Evolutionary conservation across 2,797 vertebrate species (phyloP).

Genomic region (Spondyliosoma cantharus): DNA sequence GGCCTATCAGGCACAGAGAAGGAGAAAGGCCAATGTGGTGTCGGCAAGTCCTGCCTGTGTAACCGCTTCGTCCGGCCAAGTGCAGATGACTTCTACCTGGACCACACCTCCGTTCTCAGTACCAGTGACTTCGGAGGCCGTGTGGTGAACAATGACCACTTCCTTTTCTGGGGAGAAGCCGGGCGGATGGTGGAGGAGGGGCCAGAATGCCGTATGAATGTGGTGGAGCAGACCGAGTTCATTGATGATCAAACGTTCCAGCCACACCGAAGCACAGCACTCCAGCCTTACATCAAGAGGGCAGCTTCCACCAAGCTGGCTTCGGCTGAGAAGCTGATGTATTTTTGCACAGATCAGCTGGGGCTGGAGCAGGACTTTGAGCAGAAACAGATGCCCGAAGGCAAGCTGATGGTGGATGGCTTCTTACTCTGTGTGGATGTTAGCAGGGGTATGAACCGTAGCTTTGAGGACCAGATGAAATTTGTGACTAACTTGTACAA

Average conservation of each 20-base stretch:
- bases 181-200: slow-evolving; percentile 90
- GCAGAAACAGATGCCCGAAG: slow-evolving; percentile 99
- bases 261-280: slow-evolving; percentile 95
- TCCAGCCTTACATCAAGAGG: slow-evolving; percentile 97
- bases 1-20: slow-evolving; percentile 98
- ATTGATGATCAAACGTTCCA: slow-evolving; percentile 99
- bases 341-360: slow-evolving; percentile 99
- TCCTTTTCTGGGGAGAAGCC: slow-evolving; percentile 98
- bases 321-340: slow-evolving; percentile 99
- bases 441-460: slow-evolving; percentile 97
- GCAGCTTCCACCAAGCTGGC: slow-evolving; percentile 95
- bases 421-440: slow-evolving; percentile 95
- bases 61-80: slow-evolving; percentile 96
- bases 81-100: slow-evolving; percentile 95
- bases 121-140: slow-evolving; percentile 98
- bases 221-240: slow-evolving; percentile 99
- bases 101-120: slow-evolving; percentile 98
- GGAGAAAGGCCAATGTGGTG: slow-evolving; percentile 97
- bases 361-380: slow-evolving; percentile 99
- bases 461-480: slow-evolving; percentile 98
- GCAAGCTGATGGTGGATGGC: slow-evolving; percentile 94
- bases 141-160: slow-evolving; percentile 99
- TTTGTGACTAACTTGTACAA: slow-evolving; percentile 95
- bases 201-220: slow-evolving; percentile 90
- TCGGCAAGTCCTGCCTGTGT: slow-evolving; percentile 98